Evolutionary conservation across 2,113 vertebrate species (phyloP), one percentile per base, ranked within the genome.

Genomic region (Entelurus aequoreus): DNA sequence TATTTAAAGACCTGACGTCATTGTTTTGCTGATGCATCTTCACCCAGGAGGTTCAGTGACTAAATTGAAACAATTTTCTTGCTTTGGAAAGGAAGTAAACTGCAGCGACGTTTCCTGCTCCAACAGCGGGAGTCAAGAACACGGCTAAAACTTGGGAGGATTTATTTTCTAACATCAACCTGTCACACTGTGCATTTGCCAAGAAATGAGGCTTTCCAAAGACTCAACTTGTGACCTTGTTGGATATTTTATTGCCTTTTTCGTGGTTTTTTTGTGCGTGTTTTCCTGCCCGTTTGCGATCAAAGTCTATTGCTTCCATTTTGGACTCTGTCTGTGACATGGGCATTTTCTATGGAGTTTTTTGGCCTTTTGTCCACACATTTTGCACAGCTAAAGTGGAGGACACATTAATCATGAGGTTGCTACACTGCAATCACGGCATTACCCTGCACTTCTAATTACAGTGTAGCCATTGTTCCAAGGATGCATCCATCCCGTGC

Each of bases 381-480:
- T 42, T 42, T 9, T 42, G 8, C 40, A 42, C 40, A 40, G 36
- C 35, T 71, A 48, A 68, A 28, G 44, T 52, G 37, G 6, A 60
- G 42, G 74, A 63, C 62, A 55, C 0, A 7, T 68, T 5, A 28
- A 35, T 72, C 54, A 53, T 51, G 50, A 64, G 57, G 46, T 74
- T 72, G 54, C 69, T 70, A 47, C 58, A 6, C 9, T 51, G 62
- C 72, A 78, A 80, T 81, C 70, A 68, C 72, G 54, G 74, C 56
- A 70, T 76, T n/a, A 8, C 54, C 42, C 58, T 0, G 37, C 64
- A 59, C 65, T 82, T 79, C 69, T 74, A 80, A 87, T 88, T 79
- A 77, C 63, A n/a, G n/a, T n/a, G n/a, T n/a, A n/a, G 64, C 74
- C 74, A 81, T 77, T 81, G 79, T 87, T 86, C 82, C 65, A 51